Percentiles rank a stretch among this genome's conserved stretches.
phyloP scores from a whole-genome alignment of 2,888 invertebrate genomes.

The Elgonia sp. region DNA sequence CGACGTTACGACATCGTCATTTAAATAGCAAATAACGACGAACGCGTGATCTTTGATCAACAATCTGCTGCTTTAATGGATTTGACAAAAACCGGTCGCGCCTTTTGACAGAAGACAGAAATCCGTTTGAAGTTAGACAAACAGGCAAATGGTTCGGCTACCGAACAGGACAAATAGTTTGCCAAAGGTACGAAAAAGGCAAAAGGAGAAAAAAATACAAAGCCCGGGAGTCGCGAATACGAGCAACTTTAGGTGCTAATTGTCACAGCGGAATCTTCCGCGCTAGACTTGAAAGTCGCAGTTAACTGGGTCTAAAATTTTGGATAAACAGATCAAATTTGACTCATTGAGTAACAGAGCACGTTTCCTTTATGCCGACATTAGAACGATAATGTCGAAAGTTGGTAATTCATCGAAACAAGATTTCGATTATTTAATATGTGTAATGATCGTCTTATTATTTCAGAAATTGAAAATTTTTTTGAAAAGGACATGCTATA shows the following conservation, averaged over 20 bases:
- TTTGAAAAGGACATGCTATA: no score
- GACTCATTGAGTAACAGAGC: conserved; percentile 45
- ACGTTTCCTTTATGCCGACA: conserved; percentile 41
- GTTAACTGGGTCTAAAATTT: conserved; percentile 64
- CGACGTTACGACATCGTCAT: conserved; percentile 42
- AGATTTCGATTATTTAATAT: background rate
- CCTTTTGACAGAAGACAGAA: conserved; percentile 17
- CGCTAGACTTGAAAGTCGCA: conserved; percentile 34
- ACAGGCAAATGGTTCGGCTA: conserved; percentile 76
- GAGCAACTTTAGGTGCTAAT: conserved; percentile 80
- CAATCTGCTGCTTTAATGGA: conserved; percentile 34
- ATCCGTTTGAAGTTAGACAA: conserved; percentile 53
- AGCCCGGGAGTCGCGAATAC: conserved; percentile 82
- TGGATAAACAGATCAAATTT: conserved; percentile 57
- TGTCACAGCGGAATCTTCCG: conserved; percentile 16
- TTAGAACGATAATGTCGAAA: conserved; percentile 37
- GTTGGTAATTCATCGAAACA: conserved; percentile 26
- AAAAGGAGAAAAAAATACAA: conserved; percentile 62
- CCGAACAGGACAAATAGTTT: conserved; percentile 82
- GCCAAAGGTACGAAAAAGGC: background rate
- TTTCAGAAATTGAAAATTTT: no score
- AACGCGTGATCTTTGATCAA: conserved; percentile 28
- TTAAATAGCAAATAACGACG: conserved; percentile 38
- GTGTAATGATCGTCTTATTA: no score
- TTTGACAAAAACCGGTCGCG: conserved; percentile 37